These are phyloP conservation scores for Meriones psammophilus DNA, from an alignment of 2,797 vertebrate genomes.

Conservation along the genomic window DNA sequence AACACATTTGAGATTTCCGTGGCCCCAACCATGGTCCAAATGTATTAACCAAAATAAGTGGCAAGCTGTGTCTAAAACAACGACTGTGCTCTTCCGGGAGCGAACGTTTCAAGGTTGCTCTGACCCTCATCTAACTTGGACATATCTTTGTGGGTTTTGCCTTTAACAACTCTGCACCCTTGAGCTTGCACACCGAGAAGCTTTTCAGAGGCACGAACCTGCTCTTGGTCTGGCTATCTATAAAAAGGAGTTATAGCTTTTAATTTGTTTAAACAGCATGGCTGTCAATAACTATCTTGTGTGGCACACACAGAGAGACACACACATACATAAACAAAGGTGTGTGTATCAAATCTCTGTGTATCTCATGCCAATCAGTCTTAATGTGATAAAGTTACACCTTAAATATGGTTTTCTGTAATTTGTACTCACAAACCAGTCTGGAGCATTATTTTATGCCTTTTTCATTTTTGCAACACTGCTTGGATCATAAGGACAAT, in stretches of 20 bases:
- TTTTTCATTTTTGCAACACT: background rate
- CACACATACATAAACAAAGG: background rate
- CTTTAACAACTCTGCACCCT: background rate
- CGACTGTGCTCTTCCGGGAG: background rate
- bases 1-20: background rate
- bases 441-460: background rate
- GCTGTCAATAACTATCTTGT: background rate
- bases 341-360: background rate
- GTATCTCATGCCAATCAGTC: background rate
- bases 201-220: background rate
- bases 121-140: background rate
- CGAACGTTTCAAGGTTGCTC: background rate
- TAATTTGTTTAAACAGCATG: background rate
- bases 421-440: background rate
- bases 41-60: background rate
- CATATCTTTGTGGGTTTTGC: background rate
- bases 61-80: background rate
- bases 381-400: background rate
- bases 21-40: background rate
- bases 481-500: background rate
- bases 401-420: background rate
- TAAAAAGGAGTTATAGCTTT: background rate
- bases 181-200: background rate
- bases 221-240: background rate
- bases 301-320: background rate